phyloP scores from a whole-genome alignment of 2,797 vertebrate species.

The Falco biarmicus region DNA sequence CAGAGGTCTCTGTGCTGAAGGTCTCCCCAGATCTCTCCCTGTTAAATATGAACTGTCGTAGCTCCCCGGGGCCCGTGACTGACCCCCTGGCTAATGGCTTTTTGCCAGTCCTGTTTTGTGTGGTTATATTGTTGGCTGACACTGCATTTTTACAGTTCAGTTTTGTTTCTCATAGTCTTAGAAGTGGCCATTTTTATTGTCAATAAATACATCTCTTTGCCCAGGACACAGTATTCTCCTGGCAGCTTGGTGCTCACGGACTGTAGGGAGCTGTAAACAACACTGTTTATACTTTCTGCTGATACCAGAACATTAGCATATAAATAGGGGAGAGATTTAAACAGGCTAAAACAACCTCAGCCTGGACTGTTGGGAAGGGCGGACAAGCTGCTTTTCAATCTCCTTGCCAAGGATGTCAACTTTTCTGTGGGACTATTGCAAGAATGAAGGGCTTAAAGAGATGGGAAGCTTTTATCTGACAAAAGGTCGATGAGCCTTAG shows the following conservation, averaged over 20 bases:
- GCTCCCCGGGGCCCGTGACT: background rate
- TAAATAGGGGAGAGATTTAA: slow-evolving; percentile 68
- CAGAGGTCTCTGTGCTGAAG: slow-evolving; percentile 49
- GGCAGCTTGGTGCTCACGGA: slow-evolving; percentile 30
- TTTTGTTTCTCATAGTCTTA: slow-evolving; percentile 41
- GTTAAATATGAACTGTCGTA: slow-evolving; percentile 41
- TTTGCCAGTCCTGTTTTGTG: slow-evolving; percentile 32
- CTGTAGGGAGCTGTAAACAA: slow-evolving; percentile 64
- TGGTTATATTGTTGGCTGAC: slow-evolving; percentile 46
- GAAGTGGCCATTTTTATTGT: slow-evolving; percentile 49
- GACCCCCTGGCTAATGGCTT: slow-evolving; percentile 27
- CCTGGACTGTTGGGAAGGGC: slow-evolving; percentile 52
- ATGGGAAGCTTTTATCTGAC: slow-evolving; percentile 66
- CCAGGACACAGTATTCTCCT: slow-evolving; percentile 43
- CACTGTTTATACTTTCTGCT: slow-evolving; percentile 65
- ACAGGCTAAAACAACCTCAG: slow-evolving; percentile 60
- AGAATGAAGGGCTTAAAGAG: slow-evolving; percentile 65
- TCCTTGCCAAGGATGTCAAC: slow-evolving; percentile 58
- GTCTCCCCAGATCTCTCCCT: slow-evolving; percentile 39
- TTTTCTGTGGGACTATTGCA: slow-evolving; percentile 63
- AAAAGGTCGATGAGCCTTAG: slow-evolving; percentile 68
- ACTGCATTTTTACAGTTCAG: slow-evolving; percentile 30
- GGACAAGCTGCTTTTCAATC: slow-evolving; percentile 63
- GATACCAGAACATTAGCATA: slow-evolving; percentile 63
- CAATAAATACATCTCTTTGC: slow-evolving; percentile 45